These are phyloP conservation scores for Bothrops jararaca DNA, from an alignment of 2,113 vertebrate species.

Conservation along the genomic window DNA sequence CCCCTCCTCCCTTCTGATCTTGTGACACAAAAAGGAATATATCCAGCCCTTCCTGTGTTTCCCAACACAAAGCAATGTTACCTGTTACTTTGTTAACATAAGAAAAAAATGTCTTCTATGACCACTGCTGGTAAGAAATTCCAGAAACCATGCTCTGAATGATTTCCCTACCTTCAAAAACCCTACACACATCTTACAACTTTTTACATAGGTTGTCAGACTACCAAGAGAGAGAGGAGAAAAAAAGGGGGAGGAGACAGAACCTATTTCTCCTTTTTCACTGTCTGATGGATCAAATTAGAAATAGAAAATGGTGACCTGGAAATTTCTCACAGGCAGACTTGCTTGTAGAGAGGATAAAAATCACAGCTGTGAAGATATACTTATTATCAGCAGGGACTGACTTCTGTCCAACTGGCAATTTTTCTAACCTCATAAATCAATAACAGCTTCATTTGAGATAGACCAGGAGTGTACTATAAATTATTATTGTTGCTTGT, in stretches of 20 bases:
- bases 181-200: background rate
- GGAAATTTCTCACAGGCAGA: conserved; percentile 51
- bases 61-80: background rate
- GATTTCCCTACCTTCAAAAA: background rate
- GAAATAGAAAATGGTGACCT: conserved; percentile 48
- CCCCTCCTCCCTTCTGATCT: background rate
- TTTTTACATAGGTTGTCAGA: background rate
- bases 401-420: conserved; percentile 40
- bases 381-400: conserved; percentile 46
- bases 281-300: conserved; percentile 46
- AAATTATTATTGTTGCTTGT: conserved; percentile 33
- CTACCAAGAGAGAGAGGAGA: background rate
- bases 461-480: conserved; percentile 32
- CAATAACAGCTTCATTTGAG: conserved; percentile 51
- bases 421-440: conserved; percentile 52
- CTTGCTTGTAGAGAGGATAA: conserved; percentile 48
- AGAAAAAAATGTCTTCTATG: background rate
- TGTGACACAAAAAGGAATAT: background rate
- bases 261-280: background rate
- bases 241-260: background rate
- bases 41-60: background rate
- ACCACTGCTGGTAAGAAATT: background rate
- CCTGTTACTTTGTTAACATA: background rate
- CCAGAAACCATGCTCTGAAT: background rate
- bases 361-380: conserved; percentile 37